A percentile compares a stretch with the other conserved stretches of the same genome.
These are phyloP conservation scores for Acanthisitta chloris DNA, from an alignment of 2,113 vertebrate species.

Conservation along the genomic window DNA sequence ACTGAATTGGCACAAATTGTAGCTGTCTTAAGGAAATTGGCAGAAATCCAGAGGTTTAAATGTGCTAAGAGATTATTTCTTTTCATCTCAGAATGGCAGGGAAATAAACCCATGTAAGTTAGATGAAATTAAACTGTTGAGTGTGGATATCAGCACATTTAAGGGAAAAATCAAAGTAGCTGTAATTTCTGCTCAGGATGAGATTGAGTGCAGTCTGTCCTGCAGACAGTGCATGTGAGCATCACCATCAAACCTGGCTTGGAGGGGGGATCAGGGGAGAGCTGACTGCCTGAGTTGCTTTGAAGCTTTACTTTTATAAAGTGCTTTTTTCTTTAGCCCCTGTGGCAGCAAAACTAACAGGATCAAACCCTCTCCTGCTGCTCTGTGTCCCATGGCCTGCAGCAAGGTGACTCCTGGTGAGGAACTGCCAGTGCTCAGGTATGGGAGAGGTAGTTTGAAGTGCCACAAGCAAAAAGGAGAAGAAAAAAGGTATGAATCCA, in stretches of 20 bases:
- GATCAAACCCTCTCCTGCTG: neutral
- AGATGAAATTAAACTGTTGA: neutral
- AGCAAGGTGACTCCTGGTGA: conserved; percentile 1
- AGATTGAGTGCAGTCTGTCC: neutral
- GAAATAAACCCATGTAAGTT: fast-evolving
- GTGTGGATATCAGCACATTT: neutral
- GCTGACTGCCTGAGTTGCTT: neutral
- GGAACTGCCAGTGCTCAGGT: neutral
- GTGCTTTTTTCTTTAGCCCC: neutral
- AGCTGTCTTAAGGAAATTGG: neutral
- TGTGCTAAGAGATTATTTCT: neutral
- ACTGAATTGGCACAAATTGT: neutral
- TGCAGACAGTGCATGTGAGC: neutral
- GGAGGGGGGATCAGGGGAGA: neutral
- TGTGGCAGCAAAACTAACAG: neutral
- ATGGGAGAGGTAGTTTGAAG: neutral
- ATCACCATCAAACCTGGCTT: neutral
- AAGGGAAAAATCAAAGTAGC: neutral
- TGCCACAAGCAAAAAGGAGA: neutral
- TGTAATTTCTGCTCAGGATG: neutral
- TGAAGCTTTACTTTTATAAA: neutral
- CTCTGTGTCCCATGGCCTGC: neutral
- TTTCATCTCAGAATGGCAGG: neutral
- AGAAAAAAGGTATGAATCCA: neutral
- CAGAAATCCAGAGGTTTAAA: neutral